Evolutionary conservation across 1,140 invertebrate species (phyloP).

Genomic region (Drosophila eugracilis): DNA sequence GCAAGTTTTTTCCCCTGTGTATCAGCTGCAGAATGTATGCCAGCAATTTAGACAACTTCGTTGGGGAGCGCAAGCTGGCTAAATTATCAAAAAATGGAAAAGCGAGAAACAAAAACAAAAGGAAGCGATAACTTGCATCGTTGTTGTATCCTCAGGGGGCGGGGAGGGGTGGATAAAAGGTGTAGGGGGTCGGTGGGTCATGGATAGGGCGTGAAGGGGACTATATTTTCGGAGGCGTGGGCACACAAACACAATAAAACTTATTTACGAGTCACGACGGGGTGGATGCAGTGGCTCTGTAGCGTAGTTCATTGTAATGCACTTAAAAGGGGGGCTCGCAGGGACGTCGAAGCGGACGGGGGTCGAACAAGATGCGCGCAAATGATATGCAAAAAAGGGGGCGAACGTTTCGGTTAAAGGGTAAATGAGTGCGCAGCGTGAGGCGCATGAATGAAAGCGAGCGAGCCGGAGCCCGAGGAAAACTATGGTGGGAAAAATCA

Average conservation of each 20-base stretch:
- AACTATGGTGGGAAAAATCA: not conserved
- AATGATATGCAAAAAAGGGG: constrained; percentile 72
- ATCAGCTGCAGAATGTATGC: constrained; percentile 59
- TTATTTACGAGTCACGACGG: constrained; percentile 82
- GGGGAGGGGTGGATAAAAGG: not conserved
- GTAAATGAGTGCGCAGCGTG: constrained; percentile 79
- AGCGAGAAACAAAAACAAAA: constrained; percentile 55
- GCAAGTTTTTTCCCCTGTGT: not conserved
- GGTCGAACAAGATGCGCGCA: constrained; percentile 69
- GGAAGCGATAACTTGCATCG: constrained; percentile 80
- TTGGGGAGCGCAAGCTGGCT: constrained; percentile 72
- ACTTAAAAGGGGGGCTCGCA: constrained; percentile 54
- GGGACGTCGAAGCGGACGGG: not conserved
- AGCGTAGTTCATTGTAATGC: constrained; percentile 79
- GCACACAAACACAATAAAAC: constrained; percentile 79
- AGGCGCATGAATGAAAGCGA: constrained; percentile 71
- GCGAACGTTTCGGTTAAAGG: constrained; percentile 72
- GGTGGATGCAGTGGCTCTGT: constrained; percentile 44
- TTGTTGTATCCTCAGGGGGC: constrained; percentile 13
- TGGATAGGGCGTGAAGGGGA: not conserved
- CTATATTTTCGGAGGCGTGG: constrained; percentile 55
- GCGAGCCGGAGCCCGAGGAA: not conserved
- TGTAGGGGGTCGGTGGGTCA: not conserved
- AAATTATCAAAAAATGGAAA: constrained; percentile 73
- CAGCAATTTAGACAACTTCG: constrained; percentile 78